Evolutionary conservation across 2,113 vertebrate species (phyloP), one percentile per base, ranked within the genome.

Genomic region (Haliaeetus leucogaster): DNA sequence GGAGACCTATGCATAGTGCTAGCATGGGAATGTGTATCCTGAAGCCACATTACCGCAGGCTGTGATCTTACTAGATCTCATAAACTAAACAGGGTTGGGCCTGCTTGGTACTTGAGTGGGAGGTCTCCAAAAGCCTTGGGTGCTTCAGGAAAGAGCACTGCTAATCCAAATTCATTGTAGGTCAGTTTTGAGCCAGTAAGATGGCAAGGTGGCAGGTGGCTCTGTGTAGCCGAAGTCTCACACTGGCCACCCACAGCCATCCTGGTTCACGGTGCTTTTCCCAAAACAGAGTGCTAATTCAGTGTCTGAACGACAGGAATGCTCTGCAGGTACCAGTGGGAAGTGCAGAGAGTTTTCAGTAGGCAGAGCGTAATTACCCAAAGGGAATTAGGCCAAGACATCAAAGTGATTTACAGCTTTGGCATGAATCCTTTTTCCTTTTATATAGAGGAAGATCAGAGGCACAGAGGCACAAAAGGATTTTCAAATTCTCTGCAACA

Each of bases 351-450:
- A 91, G 65, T 91, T 94, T 93, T 76, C 78, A 61, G 81, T 61
- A 90, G 93, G 91, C 84, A 95, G 91, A 89, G 53, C 4, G 2
- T 91, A 96, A 96, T 94, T 95, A 94, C 95, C 93, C 93, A 36
- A 32, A 93, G 95, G 95, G 96, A 96, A 94, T 96, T 89, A 94
- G 84, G 82, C 91, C 95, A 94, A 95, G 96, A 94, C 95, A 85
- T 96, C 95, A 95, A 96, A 93, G 93, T 95, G 91, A 93, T 96
- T 95, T 95, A 96, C 86, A 96, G 85, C 85, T 73, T 81, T 94
- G 96, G 93, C 79, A 73, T 47, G 78, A 89, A 92, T 94, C 82
- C 84, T 80, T 86, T 92, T 95, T 72, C 56, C 73, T 94, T 95
- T 96, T 71, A 81, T 83, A 71, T 42, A 90, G 7, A 82, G 83